Evolutionary conservation across 2,888 invertebrate species (phyloP).

Genomic region (Bimastos eiseni): DNA sequence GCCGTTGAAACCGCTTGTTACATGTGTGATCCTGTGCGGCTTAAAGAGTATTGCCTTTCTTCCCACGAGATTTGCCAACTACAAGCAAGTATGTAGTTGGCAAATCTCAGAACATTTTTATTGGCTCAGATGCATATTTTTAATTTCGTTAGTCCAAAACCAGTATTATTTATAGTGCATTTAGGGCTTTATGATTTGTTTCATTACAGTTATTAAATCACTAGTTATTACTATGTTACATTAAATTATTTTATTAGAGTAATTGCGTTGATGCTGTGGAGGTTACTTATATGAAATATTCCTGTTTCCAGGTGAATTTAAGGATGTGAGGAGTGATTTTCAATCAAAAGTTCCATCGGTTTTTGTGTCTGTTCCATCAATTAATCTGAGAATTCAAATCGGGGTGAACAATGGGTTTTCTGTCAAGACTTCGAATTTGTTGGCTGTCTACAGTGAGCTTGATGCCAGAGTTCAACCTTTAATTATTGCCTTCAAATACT

Average conservation of each 20-base stretch:
- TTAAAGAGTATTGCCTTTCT: too few species aligned
- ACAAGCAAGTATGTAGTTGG: too few species aligned
- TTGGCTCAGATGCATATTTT: too few species aligned
- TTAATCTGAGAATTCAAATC: conserved; percentile 48
- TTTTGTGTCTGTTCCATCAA: conserved; percentile 52
- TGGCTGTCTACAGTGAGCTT: conserved; percentile 64
- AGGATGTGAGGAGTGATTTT: conserved; percentile 58
- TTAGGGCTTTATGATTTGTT: too few species aligned
- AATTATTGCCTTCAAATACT: conserved; percentile 60
- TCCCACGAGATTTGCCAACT: too few species aligned
- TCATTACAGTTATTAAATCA: too few species aligned
- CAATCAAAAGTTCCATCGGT: conserved; percentile 60
- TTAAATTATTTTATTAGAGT: neutral
- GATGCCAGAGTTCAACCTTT: conserved; percentile 64
- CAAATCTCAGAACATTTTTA: too few species aligned
- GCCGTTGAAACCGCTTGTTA: too few species aligned
- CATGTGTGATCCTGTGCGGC: too few species aligned
- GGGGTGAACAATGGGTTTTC: conserved; percentile 61
- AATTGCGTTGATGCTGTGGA: neutral
- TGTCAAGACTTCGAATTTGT: conserved; percentile 65
- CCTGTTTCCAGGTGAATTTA: conserved; percentile 36
- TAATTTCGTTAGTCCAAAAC: too few species aligned
- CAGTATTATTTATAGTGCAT: too few species aligned
- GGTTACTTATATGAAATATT: neutral
- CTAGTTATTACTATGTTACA: neutral